Percentiles rank a stretch among this genome's conserved stretches.
Evolutionary conservation across 2,888 invertebrate genomes (phyloP).

Genomic region (Drosophila mettleri): DNA sequence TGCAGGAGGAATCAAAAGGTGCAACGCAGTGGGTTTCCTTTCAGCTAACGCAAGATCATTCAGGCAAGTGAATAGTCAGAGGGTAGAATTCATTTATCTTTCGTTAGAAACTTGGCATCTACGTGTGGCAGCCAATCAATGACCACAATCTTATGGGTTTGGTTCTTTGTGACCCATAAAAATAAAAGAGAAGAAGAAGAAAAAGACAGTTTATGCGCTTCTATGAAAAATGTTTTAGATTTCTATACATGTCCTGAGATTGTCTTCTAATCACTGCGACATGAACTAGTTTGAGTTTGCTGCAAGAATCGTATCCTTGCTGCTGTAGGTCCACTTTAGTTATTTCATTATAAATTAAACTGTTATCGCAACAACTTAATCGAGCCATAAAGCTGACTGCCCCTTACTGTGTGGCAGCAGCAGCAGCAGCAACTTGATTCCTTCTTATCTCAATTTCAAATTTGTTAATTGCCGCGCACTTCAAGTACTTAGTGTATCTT

Average conservation of each 20-base stretch:
- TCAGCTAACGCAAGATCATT: constrained; percentile 33
- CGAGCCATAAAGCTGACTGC: constrained; percentile 64
- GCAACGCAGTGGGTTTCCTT: constrained; percentile 62
- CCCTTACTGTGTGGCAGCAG: constrained; percentile 34
- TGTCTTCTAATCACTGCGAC: constrained; percentile 58
- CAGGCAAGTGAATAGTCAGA: constrained; percentile 59
- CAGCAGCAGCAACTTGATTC: constrained; percentile 59
- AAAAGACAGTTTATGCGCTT: constrained; percentile 62
- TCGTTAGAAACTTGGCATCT: constrained; percentile 78
- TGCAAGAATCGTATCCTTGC: constrained; percentile 48
- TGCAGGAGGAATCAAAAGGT: constrained; percentile 60
- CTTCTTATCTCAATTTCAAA: constrained; percentile 68
- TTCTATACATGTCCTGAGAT: constrained; percentile 47
- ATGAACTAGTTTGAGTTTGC: constrained; percentile 31
- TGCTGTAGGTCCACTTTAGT: constrained; percentile 64
- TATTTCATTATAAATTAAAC: constrained; percentile 75
- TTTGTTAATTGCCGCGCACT: constrained; percentile 80
- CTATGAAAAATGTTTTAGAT: constrained; percentile 47
- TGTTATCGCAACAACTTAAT: constrained; percentile 78
- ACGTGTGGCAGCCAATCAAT: constrained; percentile 74
- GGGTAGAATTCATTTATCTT: constrained; percentile 72
- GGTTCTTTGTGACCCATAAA: constrained; percentile 25
- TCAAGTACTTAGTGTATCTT: constrained; percentile 75
- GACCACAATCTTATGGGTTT: constrained; percentile 75
- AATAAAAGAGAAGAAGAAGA: constrained; percentile 45